phyloP scores from a whole-genome alignment of 2,888 invertebrate species.

The Calameuta filiformis region DNA sequence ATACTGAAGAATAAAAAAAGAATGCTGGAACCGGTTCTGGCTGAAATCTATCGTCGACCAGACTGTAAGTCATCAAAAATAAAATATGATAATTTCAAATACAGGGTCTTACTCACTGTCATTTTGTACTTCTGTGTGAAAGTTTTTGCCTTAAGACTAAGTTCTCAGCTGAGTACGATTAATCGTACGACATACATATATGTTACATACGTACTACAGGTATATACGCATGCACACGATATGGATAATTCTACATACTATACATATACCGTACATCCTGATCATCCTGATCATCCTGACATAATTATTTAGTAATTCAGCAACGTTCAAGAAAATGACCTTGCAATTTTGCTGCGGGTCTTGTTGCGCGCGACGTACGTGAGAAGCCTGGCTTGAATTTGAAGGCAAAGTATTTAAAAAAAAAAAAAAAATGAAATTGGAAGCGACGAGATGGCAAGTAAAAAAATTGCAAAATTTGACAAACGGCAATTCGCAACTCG shows the following conservation, averaged over 20 bases:
- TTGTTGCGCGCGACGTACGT: background rate
- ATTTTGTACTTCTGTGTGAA: conserved; percentile 13
- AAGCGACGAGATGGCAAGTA: background rate
- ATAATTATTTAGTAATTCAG: background rate
- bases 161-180: background rate
- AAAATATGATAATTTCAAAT: conserved; percentile 10
- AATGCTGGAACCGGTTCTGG: background rate
- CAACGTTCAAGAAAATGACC: background rate
- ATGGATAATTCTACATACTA: background rate
- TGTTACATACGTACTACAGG: background rate
- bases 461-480: background rate
- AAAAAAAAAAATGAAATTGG: background rate
- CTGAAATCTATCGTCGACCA: conserved; percentile 1
- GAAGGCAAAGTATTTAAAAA: background rate
- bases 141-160: conserved; percentile 2
- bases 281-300: background rate
- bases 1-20: conserved; percentile 11
- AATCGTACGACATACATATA: background rate
- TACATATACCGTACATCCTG: background rate
- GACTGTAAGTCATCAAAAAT: background rate
- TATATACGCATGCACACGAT: background rate
- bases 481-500: background rate
- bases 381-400: background rate
- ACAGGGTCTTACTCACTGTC: conserved; percentile 21
- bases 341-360: background rate